Percentiles rank a stretch among this genome's conserved stretches.
phyloP scores from a whole-genome alignment of 2,888 invertebrate genomes.

The Sphaerophoria rueppellii region DNA sequence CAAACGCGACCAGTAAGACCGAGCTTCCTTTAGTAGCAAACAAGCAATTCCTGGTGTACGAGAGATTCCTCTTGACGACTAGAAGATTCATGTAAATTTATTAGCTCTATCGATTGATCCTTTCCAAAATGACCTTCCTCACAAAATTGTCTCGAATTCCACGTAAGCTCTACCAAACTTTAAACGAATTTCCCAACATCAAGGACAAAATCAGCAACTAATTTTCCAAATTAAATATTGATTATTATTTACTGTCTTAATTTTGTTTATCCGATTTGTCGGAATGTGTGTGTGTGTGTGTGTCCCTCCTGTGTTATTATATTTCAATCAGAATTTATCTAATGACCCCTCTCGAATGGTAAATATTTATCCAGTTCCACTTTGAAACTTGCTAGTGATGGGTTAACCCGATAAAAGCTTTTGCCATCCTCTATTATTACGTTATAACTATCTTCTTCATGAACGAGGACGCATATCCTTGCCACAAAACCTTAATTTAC shows the following conservation, averaged over 20 bases:
- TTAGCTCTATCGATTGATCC: too few species aligned
- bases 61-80: too few species aligned
- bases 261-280: slow-evolving; percentile 3
- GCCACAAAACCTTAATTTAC: neutral
- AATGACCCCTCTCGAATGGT: slow-evolving; percentile 10
- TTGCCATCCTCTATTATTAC: slow-evolving; percentile 18
- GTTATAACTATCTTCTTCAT: neutral
- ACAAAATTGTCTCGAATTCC: too few species aligned
- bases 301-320: slow-evolving; percentile 18
- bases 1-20: too few species aligned
- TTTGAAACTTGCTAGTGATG: neutral
- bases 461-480: neutral
- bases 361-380: slow-evolving; percentile 12
- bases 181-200: too few species aligned
- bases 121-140: too few species aligned
- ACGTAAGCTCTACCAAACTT: too few species aligned
- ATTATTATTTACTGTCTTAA: neutral
- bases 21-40: too few species aligned
- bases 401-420: slow-evolving; percentile 8
- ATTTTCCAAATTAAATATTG: neutral
- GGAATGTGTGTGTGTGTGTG: neutral
- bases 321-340: slow-evolving; percentile 33
- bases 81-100: too few species aligned
- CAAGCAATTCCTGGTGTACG: too few species aligned
- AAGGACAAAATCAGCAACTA: neutral